These are phyloP conservation scores for Burhinus oedicnemus DNA, from an alignment of 2,113 vertebrate genomes.

Conservation along the genomic window DNA sequence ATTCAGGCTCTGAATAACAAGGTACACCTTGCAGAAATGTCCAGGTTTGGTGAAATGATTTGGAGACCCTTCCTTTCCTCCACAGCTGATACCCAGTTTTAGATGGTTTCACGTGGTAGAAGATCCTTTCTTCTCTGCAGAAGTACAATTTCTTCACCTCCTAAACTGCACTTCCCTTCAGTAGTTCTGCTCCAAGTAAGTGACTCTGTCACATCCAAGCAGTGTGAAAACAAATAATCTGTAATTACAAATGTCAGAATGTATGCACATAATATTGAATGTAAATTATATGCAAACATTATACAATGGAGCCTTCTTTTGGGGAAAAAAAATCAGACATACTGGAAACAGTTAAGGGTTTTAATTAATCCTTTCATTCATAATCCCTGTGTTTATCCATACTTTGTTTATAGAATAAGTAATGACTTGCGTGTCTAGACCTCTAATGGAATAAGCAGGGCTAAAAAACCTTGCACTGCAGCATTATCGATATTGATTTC, in stretches of 20 bases:
- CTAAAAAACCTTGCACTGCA: not conserved
- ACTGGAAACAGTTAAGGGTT: constrained; percentile 38
- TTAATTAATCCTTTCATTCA: constrained; percentile 62
- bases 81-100: not conserved
- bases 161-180: not conserved
- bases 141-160: not conserved
- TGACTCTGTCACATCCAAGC: not conserved
- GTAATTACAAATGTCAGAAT: not conserved
- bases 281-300: constrained; percentile 34
- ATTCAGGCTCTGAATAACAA: not conserved
- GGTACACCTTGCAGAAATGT: not conserved
- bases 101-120: not conserved
- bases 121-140: not conserved
- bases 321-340: not conserved
- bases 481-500: not conserved
- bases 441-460: not conserved
- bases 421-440: not conserved
- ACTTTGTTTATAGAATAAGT: constrained; percentile 51
- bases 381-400: constrained; percentile 48
- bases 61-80: not conserved
- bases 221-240: not conserved
- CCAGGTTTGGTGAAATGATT: not conserved
- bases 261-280: constrained; percentile 15
- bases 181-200: not conserved
- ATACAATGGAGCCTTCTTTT: not conserved